These are phyloP conservation scores for Sepioteuthis lessoniana DNA, from an alignment of 2,888 invertebrate genomes.

Conservation along the genomic window DNA sequence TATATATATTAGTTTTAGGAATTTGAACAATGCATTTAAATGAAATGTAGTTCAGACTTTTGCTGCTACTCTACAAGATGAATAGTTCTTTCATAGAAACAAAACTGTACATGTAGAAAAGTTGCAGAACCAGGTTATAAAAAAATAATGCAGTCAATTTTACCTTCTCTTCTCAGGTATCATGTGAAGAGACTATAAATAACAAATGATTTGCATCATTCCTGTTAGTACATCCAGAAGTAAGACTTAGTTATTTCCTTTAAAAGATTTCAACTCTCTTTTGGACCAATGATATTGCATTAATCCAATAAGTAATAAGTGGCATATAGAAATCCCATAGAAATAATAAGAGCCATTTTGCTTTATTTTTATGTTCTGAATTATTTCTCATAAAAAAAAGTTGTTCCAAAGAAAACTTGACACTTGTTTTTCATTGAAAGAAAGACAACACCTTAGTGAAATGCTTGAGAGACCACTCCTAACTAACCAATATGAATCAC, in stretches of 20 bases:
- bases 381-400: neutral
- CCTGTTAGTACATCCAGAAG: neutral
- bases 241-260: neutral
- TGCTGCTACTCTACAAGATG: too few relatives aligned
- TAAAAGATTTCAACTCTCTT: neutral
- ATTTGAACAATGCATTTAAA: neutral
- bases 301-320: neutral
- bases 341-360: neutral
- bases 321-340: neutral
- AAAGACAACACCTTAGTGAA: neutral
- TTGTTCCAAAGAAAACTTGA: neutral
- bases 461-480: neutral
- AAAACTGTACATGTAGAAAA: neutral
- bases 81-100: neutral
- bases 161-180: neutral
- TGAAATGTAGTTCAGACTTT: too few relatives aligned
- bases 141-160: neutral
- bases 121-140: conserved; percentile 20
- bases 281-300: neutral
- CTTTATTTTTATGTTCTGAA: neutral
- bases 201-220: neutral
- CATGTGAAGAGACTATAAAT: neutral
- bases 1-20: neutral
- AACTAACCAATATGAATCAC: neutral
- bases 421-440: neutral